phyloP scores from a whole-genome alignment of 2,113 vertebrate genomes.

The Abramis brama region DNA sequence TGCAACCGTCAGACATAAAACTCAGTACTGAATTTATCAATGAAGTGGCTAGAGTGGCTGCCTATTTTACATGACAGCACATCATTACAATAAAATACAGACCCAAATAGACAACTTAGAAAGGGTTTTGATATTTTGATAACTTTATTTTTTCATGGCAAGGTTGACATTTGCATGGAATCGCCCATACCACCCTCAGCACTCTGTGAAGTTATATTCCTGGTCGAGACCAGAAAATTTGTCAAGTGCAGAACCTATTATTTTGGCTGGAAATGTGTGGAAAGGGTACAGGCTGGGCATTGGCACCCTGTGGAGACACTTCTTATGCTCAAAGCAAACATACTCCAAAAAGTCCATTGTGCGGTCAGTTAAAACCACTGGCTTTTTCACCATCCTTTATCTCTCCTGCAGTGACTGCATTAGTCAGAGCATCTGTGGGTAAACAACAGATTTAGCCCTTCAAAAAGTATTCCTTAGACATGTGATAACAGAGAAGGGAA shows the following conservation, averaged over 20 bases:
- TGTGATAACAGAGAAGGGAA: conserved; percentile 2
- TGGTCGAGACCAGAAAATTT: not conserved
- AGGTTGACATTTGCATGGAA: no score
- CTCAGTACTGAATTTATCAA: not conserved
- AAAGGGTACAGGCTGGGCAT: not conserved
- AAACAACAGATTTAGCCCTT: conserved; percentile 21
- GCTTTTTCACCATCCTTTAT: not conserved
- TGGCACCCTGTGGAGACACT: not conserved
- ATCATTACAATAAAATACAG: no score
- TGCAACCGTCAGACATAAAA: not conserved
- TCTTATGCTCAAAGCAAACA: not conserved
- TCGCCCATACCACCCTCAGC: not conserved
- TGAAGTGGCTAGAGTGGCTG: not conserved
- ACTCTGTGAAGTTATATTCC: not conserved
- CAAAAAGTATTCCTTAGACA: not conserved
- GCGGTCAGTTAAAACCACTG: not conserved
- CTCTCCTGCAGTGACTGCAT: not conserved
- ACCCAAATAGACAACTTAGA: no score
- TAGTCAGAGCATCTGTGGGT: not conserved
- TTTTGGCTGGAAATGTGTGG: not conserved
- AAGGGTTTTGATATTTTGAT: no score
- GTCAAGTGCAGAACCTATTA: not conserved
- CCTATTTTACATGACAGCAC: no score
- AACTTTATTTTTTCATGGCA: no score
- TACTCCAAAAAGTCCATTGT: not conserved